These are phyloP conservation scores for Spatulosminthurus flaviceps DNA, from an alignment of 2,888 invertebrate species.

Conservation along the genomic window DNA sequence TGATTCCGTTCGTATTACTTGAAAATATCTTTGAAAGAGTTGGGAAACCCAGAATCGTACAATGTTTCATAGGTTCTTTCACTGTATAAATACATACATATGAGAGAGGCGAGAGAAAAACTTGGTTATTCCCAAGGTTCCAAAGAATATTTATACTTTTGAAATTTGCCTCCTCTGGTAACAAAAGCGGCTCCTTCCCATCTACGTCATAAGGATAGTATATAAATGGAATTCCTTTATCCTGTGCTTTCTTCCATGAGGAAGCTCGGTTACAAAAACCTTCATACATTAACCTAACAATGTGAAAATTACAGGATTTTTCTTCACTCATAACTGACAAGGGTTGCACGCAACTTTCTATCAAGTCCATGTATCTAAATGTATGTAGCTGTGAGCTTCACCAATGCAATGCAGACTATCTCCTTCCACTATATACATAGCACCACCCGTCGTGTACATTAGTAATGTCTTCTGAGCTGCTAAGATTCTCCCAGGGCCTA, in stretches of 20 bases:
- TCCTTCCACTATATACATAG: no score
- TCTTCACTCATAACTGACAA: conserved; percentile 4
- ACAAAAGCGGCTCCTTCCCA: no score
- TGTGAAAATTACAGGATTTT: not conserved
- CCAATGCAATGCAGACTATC: no score
- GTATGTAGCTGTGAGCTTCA: no score
- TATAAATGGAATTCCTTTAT: conserved; percentile 25
- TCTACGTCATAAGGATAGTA: not conserved
- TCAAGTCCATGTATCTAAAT: not conserved
- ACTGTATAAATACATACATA: not conserved
- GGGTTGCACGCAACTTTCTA: conserved; percentile 22
- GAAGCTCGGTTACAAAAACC: not conserved
- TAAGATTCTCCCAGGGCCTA: no score
- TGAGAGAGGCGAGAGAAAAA: not conserved
- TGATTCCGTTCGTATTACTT: not conserved
- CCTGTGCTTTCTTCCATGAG: not conserved
- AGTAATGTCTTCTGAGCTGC: no score
- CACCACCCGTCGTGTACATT: no score
- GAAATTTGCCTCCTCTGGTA: no score
- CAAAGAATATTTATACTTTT: no score
- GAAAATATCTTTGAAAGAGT: not conserved
- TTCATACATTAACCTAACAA: not conserved
- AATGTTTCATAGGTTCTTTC: not conserved
- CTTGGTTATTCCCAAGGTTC: no score
- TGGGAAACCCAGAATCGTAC: not conserved